Conservation (phyloP, 1,140 invertebrate species). For the Maconellicoccus hirsutus region DNA sequence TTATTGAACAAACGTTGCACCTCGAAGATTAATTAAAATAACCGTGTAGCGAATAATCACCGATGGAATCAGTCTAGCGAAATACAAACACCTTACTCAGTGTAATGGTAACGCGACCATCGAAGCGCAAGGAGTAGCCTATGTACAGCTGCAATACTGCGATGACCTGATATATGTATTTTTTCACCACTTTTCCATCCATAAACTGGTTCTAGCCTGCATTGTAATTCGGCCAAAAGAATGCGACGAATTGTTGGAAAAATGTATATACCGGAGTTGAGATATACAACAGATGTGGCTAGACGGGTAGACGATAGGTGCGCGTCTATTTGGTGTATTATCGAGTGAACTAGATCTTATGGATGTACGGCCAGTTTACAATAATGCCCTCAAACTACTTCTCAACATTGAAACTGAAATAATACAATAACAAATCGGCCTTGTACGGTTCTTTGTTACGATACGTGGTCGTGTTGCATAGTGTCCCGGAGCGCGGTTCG, state of each 20-base stretch:
- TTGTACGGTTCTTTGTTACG: neutral
- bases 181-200: no score
- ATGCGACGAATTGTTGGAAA: neutral
- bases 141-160: no score
- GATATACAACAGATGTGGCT: neutral
- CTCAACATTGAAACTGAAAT: conserved; percentile 3
- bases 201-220: neutral
- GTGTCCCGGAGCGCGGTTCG: neutral
- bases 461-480: neutral
- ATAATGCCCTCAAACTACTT: neutral
- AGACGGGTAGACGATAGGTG: neutral
- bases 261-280: neutral
- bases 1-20: no score
- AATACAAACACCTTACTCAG: no score
- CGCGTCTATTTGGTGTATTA: neutral
- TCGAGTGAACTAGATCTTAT: conserved; percentile 4
- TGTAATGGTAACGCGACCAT: no score
- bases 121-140: no score
- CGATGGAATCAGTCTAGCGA: no score
- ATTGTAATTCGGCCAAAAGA: conserved; percentile 9
- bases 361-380: neutral
- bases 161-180: no score
- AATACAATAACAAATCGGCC: neutral
- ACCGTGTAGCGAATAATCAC: no score
- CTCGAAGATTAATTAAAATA: no score